Evolutionary conservation across 1,140 invertebrate genomes (phyloP), one percentile per base, ranked within the genome.

Genomic region (Aricia agestis): DNA sequence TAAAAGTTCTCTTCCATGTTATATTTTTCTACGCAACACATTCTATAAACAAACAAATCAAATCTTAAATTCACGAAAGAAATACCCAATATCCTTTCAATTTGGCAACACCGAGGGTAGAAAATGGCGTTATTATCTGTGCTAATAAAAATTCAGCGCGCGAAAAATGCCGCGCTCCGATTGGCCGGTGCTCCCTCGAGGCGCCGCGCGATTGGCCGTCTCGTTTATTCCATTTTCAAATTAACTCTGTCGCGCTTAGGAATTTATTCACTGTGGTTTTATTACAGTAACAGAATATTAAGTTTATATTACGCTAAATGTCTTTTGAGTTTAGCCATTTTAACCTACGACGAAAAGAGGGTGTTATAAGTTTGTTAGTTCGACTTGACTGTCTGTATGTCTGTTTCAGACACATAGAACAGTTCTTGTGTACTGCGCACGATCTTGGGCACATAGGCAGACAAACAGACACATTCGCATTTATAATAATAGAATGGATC

Each of bases 121-220:
- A 86, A 89, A 87, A 91, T 91, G 88, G 87, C 86, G 82, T 88
- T 89, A 91, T 91, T 89, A 89, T 89, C 86, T 83, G 66, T 73
- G 85, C 87, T 91, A 91, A 91, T 91, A 91, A 91, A 91, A 91
- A 91, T 91, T 89, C 89, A 86, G 86, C 86, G 89, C 89, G 89
- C 89, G 89, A 88, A 91, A 85, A 89, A 86, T 82, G 79, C 74
- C 76, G 77, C 76, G 72, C 74, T 59, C 72, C 78, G 67, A 89
- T 91, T 91, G 86, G 89, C 69, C 76, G 78, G 59, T 76, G 72
- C 78, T 82, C 83, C 87, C 85, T 70, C 74, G 87, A 36, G 76
- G 83, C 76, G 74, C 74, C 63, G 32, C 15, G 31, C 36, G 7
- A 66, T 66, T 66, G 65, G 65, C 87, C 75, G 82, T 59, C 72